Evolutionary conservation across 2,888 invertebrate species (phyloP).

Genomic region (Diaprepes abbreviatus): DNA sequence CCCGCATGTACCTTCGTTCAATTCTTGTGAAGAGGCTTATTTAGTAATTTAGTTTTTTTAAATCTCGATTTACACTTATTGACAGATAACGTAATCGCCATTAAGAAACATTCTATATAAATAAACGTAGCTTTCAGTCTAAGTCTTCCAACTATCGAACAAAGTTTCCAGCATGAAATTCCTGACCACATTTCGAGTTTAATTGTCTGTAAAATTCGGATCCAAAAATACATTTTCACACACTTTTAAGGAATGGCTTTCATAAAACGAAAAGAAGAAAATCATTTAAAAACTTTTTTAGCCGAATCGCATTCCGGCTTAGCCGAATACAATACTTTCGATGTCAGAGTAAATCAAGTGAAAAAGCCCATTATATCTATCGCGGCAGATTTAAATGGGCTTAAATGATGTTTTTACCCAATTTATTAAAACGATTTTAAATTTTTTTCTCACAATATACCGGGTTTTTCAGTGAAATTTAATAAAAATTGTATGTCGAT

Average conservation of each 20-base stretch:
- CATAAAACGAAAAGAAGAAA: conserved; percentile 5
- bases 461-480: too few species aligned
- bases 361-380: background rate
- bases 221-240: conserved; percentile 2
- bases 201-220: conserved; percentile 1
- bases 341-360: background rate
- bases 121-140: background rate
- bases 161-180: background rate
- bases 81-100: too few species aligned
- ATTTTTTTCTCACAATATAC: too few species aligned
- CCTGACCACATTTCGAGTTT: conserved; percentile 1
- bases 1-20: too few species aligned
- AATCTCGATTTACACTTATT: too few species aligned
- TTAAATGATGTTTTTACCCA: background rate
- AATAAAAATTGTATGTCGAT: too few species aligned
- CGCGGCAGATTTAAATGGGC: background rate
- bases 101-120: too few species aligned
- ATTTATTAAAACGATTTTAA: too few species aligned
- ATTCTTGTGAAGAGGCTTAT: too few species aligned
- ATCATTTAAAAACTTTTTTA: conserved; percentile 1
- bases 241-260: background rate
- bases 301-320: background rate
- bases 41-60: too few species aligned
- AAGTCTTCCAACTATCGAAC: background rate
- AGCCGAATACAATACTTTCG: background rate